Evolutionary conservation across 2,888 invertebrate species (phyloP).

Genomic region (Cinara cedri): DNA sequence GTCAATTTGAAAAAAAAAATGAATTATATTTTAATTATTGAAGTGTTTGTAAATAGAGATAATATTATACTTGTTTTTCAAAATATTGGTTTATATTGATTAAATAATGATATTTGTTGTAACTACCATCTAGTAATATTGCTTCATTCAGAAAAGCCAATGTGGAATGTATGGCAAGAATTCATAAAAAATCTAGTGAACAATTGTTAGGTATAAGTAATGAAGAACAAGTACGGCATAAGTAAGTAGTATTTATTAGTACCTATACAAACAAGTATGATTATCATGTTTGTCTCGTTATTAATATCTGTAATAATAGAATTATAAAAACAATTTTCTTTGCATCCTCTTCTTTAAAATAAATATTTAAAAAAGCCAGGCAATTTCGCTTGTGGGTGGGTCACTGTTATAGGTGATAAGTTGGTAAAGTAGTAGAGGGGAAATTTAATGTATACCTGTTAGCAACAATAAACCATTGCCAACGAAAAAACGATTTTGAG

Average conservation of each 20-base stretch:
- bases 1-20: too few relatives aligned
- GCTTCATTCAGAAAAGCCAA: conserved; percentile 82
- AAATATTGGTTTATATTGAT: conserved; percentile 4
- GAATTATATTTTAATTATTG: neutral
- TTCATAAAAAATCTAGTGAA: conserved; percentile 77
- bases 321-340: too few relatives aligned
- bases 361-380: too few relatives aligned
- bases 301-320: neutral
- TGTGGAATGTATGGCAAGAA: conserved; percentile 76
- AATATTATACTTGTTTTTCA: neutral
- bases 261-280: neutral
- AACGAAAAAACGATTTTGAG: too few relatives aligned
- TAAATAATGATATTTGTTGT: conserved; percentile 13
- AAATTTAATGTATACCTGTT: too few relatives aligned
- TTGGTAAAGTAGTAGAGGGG: too few relatives aligned
- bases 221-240: conserved; percentile 67
- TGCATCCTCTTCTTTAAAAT: too few relatives aligned
- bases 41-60: neutral
- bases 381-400: too few relatives aligned
- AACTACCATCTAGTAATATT: conserved; percentile 68
- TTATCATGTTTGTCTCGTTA: neutral
- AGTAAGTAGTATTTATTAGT: conserved; percentile 63
- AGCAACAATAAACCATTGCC: too few relatives aligned
- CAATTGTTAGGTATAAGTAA: conserved; percentile 70
- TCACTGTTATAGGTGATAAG: too few relatives aligned